A percentile compares a stretch with the other conserved stretches of the same genome.
Conservation (phyloP, 1,140 invertebrate species). For the Oedothorax gibbosus region DNA sequence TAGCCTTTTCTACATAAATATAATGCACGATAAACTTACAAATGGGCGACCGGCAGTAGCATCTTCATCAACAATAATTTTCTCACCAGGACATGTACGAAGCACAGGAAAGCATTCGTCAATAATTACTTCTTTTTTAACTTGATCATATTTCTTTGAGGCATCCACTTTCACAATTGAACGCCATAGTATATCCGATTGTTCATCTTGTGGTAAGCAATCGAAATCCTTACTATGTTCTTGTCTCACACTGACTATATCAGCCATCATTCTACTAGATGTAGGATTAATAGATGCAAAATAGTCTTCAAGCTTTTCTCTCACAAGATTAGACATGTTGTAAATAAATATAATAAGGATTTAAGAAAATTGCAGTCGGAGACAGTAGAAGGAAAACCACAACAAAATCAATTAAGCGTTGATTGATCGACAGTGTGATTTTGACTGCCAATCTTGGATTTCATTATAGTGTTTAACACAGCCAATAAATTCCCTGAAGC, state of each 20-base stretch:
- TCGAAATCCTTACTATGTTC: slow-evolving; percentile 80
- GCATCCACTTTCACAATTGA: slow-evolving; percentile 81
- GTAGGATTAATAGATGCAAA: slow-evolving; percentile 78
- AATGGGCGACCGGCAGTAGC: slow-evolving; percentile 63
- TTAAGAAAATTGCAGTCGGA: too few relatives aligned
- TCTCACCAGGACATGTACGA: slow-evolving; percentile 70
- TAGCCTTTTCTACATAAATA: too few relatives aligned
- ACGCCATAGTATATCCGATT: slow-evolving; percentile 80
- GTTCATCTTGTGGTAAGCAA: slow-evolving; percentile 76
- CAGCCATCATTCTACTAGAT: slow-evolving; percentile 76
- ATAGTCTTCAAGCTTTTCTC: slow-evolving; percentile 73
- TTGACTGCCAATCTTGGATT: too few relatives aligned
- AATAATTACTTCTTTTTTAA: slow-evolving; percentile 70
- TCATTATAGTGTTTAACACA: too few relatives aligned
- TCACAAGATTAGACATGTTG: slow-evolving; percentile 40
- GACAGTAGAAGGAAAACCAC: too few relatives aligned
- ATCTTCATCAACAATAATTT: slow-evolving; percentile 73
- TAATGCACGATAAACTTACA: too few relatives aligned
- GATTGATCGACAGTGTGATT: too few relatives aligned
- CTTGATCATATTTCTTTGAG: slow-evolving; percentile 75
- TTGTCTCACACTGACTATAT: slow-evolving; percentile 77
- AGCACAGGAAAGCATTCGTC: slow-evolving; percentile 64
- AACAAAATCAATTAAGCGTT: too few relatives aligned
- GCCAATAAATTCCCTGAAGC: too few relatives aligned
- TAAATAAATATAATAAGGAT: neutral